Conservation (phyloP, 92 coral and sea anemone species). For the Porites cylindrica region DNA sequence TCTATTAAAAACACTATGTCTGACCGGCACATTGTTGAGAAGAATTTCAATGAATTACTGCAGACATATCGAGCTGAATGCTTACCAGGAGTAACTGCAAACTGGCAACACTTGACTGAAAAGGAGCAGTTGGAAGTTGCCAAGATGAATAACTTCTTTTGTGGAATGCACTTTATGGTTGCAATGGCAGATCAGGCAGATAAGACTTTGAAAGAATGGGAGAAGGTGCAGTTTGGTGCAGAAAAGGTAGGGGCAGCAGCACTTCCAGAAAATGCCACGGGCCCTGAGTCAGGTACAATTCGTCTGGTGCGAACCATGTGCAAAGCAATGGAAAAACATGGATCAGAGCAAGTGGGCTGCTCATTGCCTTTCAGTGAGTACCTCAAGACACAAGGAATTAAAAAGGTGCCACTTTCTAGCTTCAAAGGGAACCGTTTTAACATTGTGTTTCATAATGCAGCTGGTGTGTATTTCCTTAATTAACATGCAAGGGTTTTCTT, state of each 20-base stretch:
- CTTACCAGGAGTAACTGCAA: constrained; percentile 33
- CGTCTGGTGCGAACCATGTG: constrained; percentile 64
- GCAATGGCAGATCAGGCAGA: constrained; percentile 75
- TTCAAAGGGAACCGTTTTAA: constrained; percentile 55
- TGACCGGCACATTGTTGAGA: constrained; percentile 36
- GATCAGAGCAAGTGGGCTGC: constrained; percentile 61
- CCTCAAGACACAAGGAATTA: constrained; percentile 37
- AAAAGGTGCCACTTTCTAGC: constrained; percentile 47
- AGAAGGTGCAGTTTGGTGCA: constrained; percentile 62
- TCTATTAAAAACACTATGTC: constrained; percentile 49
- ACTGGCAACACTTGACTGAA: constrained; percentile 36
- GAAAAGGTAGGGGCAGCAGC: constrained; percentile 52
- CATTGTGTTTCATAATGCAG: constrained; percentile 60
- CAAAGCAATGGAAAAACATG: constrained; percentile 70
- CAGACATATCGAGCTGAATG: constrained; percentile 39
- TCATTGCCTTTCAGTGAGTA: constrained; percentile 47
- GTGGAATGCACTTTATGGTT: constrained; percentile 67
- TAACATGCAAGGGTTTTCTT: constrained; percentile 47
- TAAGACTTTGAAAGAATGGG: constrained; percentile 61
- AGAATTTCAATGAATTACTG: constrained; percentile 41
- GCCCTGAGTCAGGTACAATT: constrained; percentile 68
- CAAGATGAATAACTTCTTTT: constrained; percentile 62
- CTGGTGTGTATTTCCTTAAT: constrained; percentile 55
- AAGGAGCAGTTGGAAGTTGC: constrained; percentile 35
- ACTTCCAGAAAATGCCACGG: constrained; percentile 32